Percentiles rank a stretch among this genome's conserved stretches.
Evolutionary conservation across 1,140 invertebrate genomes (phyloP).

Genomic region (Drosophila truncata): DNA sequence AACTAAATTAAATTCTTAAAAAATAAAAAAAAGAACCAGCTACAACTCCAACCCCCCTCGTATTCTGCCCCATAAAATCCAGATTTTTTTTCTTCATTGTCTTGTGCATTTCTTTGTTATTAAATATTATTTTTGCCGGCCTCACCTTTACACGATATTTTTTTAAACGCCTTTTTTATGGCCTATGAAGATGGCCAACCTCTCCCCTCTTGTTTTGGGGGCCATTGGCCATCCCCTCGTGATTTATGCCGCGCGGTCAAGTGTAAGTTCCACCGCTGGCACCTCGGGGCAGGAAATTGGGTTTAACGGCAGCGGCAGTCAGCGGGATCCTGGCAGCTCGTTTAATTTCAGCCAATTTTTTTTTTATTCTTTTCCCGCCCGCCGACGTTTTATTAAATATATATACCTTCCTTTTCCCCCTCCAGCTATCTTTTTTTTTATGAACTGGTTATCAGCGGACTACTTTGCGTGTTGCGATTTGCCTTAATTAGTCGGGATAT

Average conservation of each 20-base stretch:
- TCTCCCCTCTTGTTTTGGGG: neutral
- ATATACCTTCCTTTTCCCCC: constrained; percentile 42
- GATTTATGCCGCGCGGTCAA: constrained; percentile 81
- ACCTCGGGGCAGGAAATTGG: constrained; percentile 71
- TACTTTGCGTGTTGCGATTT: constrained; percentile 76
- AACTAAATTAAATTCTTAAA: constrained; percentile 36
- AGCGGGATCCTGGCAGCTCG: constrained; percentile 60
- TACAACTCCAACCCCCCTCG: constrained; percentile 4
- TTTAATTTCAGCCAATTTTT: constrained; percentile 72
- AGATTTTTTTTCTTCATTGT: constrained; percentile 52
- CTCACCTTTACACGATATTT: constrained; percentile 58
- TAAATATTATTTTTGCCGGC: constrained; percentile 70
- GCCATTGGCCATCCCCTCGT: constrained; percentile 25
- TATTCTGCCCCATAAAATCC: constrained; percentile 37
- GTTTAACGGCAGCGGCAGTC: constrained; percentile 71
- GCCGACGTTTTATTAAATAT: constrained; percentile 77
- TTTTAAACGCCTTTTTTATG: constrained; percentile 70
- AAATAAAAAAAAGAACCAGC: neutral
- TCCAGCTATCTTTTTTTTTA: constrained; percentile 41
- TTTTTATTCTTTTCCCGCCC: constrained; percentile 22
- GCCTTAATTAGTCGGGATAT: constrained; percentile 75
- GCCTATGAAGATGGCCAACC: constrained; percentile 32
- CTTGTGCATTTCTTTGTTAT: constrained; percentile 73
- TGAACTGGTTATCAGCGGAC: constrained; percentile 67
- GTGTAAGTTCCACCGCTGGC: constrained; percentile 71